A percentile compares a stretch with the other conserved stretches of the same genome.
Conservation (phyloP, 2,888 invertebrate genomes). For the Leptinotarsa tumamoca region DNA sequence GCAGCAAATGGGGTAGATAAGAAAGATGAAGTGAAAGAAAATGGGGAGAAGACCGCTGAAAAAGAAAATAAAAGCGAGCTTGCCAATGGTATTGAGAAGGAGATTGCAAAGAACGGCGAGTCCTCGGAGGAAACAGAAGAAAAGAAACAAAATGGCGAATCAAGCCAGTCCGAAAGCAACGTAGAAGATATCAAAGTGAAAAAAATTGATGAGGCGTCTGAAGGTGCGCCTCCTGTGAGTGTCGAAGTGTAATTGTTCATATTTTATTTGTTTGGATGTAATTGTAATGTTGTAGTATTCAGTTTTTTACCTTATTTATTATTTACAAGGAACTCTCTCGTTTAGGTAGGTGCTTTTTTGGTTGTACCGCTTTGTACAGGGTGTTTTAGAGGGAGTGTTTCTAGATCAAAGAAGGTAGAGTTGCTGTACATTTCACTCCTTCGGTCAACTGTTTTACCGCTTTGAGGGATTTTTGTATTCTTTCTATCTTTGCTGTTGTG, state of each 20-base stretch:
- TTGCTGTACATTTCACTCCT: conserved; percentile 18
- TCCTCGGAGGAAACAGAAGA: conserved; percentile 30
- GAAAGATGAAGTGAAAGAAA: conserved; percentile 13
- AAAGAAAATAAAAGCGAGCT: conserved; percentile 66
- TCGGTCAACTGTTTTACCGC: not conserved
- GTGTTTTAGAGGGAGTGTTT: conserved; percentile 30
- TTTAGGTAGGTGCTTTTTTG: conserved; percentile 35
- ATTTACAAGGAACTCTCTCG: conserved; percentile 29
- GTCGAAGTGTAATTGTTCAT: conserved; percentile 54
- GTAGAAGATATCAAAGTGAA: conserved; percentile 71
- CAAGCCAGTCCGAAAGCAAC: conserved; percentile 41
- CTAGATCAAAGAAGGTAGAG: not conserved
- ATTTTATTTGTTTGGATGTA: conserved; percentile 48
- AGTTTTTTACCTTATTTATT: conserved; percentile 41
- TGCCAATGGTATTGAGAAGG: conserved; percentile 57
- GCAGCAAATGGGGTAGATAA: conserved; percentile 18
- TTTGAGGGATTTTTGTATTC: conserved; percentile 17
- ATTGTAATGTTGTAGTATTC: conserved; percentile 50
- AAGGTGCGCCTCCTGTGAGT: conserved; percentile 52
- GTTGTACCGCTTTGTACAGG: conserved; percentile 26
- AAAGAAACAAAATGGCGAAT: conserved; percentile 49
- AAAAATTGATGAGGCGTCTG: conserved; percentile 65
- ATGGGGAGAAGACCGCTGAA: conserved; percentile 56
- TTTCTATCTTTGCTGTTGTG: conserved; percentile 35
- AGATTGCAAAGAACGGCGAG: conserved; percentile 43